Base-by-base conservation (phyloP, 2,888 invertebrate genomes). In the Hydriomena furcata region DNA sequence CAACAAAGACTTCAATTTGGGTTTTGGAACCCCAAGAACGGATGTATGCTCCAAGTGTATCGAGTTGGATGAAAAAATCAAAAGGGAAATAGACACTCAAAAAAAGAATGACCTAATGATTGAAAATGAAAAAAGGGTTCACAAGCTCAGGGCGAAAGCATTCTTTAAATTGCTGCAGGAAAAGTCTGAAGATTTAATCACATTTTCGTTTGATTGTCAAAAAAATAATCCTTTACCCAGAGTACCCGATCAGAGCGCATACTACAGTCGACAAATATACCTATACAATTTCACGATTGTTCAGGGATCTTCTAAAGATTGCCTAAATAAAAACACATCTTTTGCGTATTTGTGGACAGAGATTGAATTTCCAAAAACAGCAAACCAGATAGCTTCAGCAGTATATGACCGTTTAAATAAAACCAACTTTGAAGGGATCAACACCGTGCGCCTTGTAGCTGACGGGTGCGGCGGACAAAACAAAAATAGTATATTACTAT, bases 351-450 rank as follows among this genome's bases (percentile, higher is more conserved):
- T 34, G 10, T 68, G 66, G 63, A 64, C 63, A 10, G 61, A 65
- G 40, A 55, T 63, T 37, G 55, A 61, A 54, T 58, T 54, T 57
- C 25, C 36, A 34, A 63, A 63, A 60, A 50, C 52, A 52, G 25
- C 61, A 21, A 63, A 65, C 45, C 57, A 60, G 36, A 63, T 65
- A 51, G 48, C 60, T 40, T 66, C 64, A 25, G 61, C 62, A 7
- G 58, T 67, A 1, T 64, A 62, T 43, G 60, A 65, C 38, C 53
- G 64, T 48, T 55, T 65, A 52, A 61, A 59, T 47, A 59, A 57
- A 56, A 57, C 58, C 3, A 47, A 60, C 47, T 44, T 58, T 24
- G 24, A 40, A 37, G 44, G 53, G n/a, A 61, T 60, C 44, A 21
- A 3, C 5, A 24, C 7, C 27, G 13, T 58, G 17, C 24, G 61